Base-by-base conservation (phyloP, 2,113 vertebrate genomes). In the Hippolais icterina region DNA sequence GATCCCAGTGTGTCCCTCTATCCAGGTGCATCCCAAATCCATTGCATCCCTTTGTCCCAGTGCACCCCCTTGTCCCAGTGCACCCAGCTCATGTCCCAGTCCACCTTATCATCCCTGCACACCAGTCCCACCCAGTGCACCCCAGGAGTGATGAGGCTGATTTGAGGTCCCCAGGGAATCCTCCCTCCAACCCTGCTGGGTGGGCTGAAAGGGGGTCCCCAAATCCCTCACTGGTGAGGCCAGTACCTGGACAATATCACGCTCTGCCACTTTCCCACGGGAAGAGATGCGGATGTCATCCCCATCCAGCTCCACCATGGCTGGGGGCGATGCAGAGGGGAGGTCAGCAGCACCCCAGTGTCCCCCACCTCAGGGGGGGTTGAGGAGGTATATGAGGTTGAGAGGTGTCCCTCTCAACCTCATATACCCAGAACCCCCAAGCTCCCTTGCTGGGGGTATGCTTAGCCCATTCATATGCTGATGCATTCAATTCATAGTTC, bases 231-330 rank as follows among this genome's bases (percentile, higher is more conserved):
- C 12, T 7, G 5, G 17, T 60, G 75, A 59, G 42, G 41, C 16
- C 0, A 0, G 35, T 98, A 99, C 99, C 99, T 99, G 99, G 72
- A 99, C 99, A 9, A 99, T 99, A 97, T 99, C 99, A 37, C 99
- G 97, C 95, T 99, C 99, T 0, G 99, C 99, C 92, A 98, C 97
- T 95, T 98, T 99, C 56, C 99, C 99, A 31, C 99, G 97, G 47
- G 99, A 99, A 27, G 99, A 99, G 94, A 99, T 98, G 95, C 99
- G 98, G 87, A 99, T 98, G 53, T 99, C 99, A 9, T 99, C 99
- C 3, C 99, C 99, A 12, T 99, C 99, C 96, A 99, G 97, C 95
- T 99, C 99, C 95, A 99, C 99, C 99, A 99, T 99, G 44, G 99
- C 99, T 99, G 91, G 17, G 44, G 6, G 19, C 0, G 1, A 27